These are phyloP conservation scores for Diachasmimorpha longicaudata DNA, from an alignment of 1,140 invertebrate species.

Conservation along the genomic window DNA sequence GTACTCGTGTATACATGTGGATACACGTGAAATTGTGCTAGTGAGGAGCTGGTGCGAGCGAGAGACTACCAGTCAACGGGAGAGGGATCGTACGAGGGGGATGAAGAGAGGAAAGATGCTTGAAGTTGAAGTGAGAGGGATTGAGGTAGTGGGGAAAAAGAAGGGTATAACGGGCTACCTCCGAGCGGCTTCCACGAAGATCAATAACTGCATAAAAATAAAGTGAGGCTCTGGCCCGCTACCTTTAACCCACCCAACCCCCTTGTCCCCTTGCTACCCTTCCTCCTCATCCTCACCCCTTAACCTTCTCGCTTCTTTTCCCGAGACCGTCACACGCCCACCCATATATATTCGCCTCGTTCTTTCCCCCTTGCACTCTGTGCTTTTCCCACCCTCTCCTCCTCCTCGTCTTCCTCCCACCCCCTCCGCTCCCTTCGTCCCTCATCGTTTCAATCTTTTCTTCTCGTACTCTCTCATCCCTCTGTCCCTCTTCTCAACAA, in stretches of 20 bases:
- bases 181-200: constrained; percentile 58
- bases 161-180: constrained; percentile 33
- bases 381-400: background rate
- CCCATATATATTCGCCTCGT: constrained; percentile 40
- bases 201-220: constrained; percentile 66
- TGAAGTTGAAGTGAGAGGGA: constrained; percentile 20
- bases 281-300: constrained; percentile 34
- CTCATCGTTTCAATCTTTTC: constrained; percentile 22
- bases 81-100: constrained; percentile 30
- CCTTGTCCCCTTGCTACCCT: constrained; percentile 37
- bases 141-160: background rate
- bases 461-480: constrained; percentile 14
- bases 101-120: constrained; percentile 28
- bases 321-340: constrained; percentile 21
- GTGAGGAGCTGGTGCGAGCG: background rate
- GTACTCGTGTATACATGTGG: background rate
- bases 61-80: background rate
- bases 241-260: constrained; percentile 59
- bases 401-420: background rate
- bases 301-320: constrained; percentile 18
- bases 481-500: background rate
- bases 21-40: background rate
- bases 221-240: constrained; percentile 62
- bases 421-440: constrained; percentile 16
- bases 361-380: constrained; percentile 30